Evolutionary conservation across 35 echinoderm and acorn worm species (phyloP).

Genomic region (Stichopus chloronotus): DNA sequence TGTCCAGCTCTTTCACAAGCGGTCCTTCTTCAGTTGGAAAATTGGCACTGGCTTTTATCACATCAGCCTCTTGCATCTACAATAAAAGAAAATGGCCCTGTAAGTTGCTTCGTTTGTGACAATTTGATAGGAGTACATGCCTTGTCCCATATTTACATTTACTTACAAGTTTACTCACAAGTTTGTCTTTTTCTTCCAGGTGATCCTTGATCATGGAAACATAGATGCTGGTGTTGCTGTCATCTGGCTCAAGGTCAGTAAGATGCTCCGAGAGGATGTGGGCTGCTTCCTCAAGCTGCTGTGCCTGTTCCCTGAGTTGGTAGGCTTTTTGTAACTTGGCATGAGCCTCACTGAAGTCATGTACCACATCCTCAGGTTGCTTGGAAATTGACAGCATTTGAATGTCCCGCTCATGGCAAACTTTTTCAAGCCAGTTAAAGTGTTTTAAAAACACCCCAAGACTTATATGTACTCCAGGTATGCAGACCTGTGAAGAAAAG

Average conservation of each 20-base stretch:
- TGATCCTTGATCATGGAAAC: background rate
- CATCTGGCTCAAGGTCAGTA: too few species aligned
- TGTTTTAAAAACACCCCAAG: conserved; percentile 50
- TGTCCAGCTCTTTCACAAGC: too few species aligned
- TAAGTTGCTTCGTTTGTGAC: too few species aligned
- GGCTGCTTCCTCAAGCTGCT: background rate
- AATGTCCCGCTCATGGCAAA: conserved; percentile 22
- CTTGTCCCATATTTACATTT: too few species aligned
- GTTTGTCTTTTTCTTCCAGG: conserved; percentile 8
- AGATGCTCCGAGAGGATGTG: background rate
- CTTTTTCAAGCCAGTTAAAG: conserved; percentile 20
- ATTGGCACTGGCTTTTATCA: background rate
- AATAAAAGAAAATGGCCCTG: background rate
- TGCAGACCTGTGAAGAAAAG: conserved; percentile 1
- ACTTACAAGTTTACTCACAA: background rate
- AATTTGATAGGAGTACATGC: too few species aligned
- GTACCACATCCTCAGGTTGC: background rate
- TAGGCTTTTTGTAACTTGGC: background rate
- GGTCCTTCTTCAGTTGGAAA: background rate
- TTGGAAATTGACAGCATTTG: background rate
- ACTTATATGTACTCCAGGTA: conserved; percentile 45
- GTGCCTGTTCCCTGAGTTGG: background rate
- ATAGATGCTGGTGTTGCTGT: background rate
- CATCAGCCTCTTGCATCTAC: conserved; percentile 35
- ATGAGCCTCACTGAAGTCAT: background rate